Base-by-base conservation (phyloP, 1,140 invertebrate species). In the Stratiolaelaps scimitus region DNA sequence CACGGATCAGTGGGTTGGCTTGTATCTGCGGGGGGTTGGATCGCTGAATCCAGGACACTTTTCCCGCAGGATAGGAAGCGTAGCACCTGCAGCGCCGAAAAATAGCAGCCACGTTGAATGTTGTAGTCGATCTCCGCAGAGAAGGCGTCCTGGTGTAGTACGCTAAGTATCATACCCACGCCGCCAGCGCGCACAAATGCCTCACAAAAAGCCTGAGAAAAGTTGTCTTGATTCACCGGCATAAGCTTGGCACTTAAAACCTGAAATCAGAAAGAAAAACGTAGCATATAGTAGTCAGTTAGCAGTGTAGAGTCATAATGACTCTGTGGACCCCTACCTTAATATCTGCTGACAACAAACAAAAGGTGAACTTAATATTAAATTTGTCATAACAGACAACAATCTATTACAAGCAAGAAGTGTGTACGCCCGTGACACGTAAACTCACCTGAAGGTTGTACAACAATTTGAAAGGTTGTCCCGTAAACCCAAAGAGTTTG, bases 361-460 rank as follows among this genome's bases (percentile, higher is more conserved):
- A 43, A 19, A 45, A 26, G 66, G 48, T 65, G 17, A 66, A 70
- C 20, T 56, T 26, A 47, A 64, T n/a, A 64, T 26, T 43, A n/a
- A 47, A 40, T 40, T 40, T 40, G 5, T n/a, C n/a, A n/a, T n/a
- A n/a, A n/a, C n/a, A n/a, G n/a, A n/a, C n/a, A n/a, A n/a, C n/a
- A n/a, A n/a, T n/a, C n/a, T n/a, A n/a, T n/a, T n/a, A n/a, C n/a
- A n/a, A n/a, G n/a, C n/a, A n/a, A n/a, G n/a, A n/a, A n/a, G n/a
- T 40, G 34, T 40, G 10, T 40, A 40, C 10, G 4, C 10, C 34
- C 4, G 34, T 40, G 10, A 40, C 6, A 34, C 26, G 10, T 48
- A 23, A 19, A 66, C 71, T 68, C 70, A 80, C 79, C 75, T 81
- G 78, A 34, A 81, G 70, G 70, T 80, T 80, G 68, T 81, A 81